Base-by-base conservation (phyloP, 2,888 invertebrate genomes). In the Tachystola acroxantha region DNA sequence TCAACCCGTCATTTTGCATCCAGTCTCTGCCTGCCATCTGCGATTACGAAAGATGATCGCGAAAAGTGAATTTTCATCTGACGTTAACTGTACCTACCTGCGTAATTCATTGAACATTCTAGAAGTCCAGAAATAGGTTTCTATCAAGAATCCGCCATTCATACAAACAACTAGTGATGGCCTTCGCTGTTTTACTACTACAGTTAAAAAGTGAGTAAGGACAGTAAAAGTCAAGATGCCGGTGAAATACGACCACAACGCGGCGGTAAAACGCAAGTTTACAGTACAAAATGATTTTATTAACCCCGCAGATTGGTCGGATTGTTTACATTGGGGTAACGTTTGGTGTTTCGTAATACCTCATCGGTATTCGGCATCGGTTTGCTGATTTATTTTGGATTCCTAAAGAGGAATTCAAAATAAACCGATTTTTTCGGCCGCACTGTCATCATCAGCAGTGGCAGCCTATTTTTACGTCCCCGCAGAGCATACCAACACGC, bases 271-370 rank as follows among this genome's bases (percentile, higher is more conserved):
- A 61, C 58, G 61, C 64, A 58, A 54, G 62, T 62, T 64, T 50
- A 60, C 57, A 50, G 63, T 56, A 69, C 67, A 57, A 66, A 77
- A 80, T 78, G 72, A 80, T 80, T 82, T 81, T 78, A 78, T 80
- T 77, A 74, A 76, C 76, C 72, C 69, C 61, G 58, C 50, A 57
- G 59, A 65, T 66, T 55, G 58, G 53, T 46, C 43, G 51, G 41
- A 48, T 42, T 78, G 72, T 79, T 79, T 79, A 75, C 55, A 48
- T 57, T 57, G 48, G 50, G 53, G 47, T 47, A 49, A 50, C 45
- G 43, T 32, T 16, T 48, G 54, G 48, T 35, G 59, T 73, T 71
- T 67, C 65, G 57, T 71, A 70, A 69, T 64, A 57, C 48, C 59
- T 59, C 53, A 57, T 60, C 47, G 57, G 54, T 53, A 32, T 26